Evolutionary conservation across 2,888 invertebrate species (phyloP).

Genomic region (Drosophila longiperda): DNA sequence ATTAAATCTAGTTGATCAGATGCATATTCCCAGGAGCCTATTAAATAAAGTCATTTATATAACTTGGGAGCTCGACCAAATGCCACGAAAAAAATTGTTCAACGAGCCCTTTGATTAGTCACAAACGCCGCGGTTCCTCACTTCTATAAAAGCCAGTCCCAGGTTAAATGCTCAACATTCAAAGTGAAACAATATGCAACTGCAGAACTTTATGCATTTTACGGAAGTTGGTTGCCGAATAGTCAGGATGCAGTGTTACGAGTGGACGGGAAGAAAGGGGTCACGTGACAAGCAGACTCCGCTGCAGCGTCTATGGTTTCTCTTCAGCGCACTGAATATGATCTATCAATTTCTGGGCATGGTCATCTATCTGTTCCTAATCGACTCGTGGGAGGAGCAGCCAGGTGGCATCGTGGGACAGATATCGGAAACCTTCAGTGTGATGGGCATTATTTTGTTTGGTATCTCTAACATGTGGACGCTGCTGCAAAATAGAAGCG

Average conservation of each 20-base stretch:
- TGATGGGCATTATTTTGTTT: conserved; percentile 66
- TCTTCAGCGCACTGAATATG: conserved; percentile 61
- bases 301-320: conserved; percentile 40
- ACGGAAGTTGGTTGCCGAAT: conserved; percentile 67
- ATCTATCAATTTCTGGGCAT: conserved; percentile 75
- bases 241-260: conserved; percentile 56
- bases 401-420: conserved; percentile 46
- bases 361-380: conserved; percentile 53
- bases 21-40: conserved; percentile 43
- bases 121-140: background rate
- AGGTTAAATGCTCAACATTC: background rate
- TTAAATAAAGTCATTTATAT: conserved; percentile 17
- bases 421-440: conserved; percentile 61
- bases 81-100: conserved; percentile 34
- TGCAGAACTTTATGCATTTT: conserved; percentile 75
- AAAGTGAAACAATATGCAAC: conserved; percentile 39
- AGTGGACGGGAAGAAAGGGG: conserved; percentile 44
- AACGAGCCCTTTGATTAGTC: conserved; percentile 34
- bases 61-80: conserved; percentile 22
- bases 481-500: conserved; percentile 48
- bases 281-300: background rate
- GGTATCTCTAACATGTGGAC: conserved; percentile 69
- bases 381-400: conserved; percentile 17
- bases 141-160: conserved; percentile 32
- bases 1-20: conserved; percentile 5